These are phyloP conservation scores for Brienomyrus longianalis DNA, from an alignment of 2,113 vertebrate species.

Conservation along the genomic window DNA sequence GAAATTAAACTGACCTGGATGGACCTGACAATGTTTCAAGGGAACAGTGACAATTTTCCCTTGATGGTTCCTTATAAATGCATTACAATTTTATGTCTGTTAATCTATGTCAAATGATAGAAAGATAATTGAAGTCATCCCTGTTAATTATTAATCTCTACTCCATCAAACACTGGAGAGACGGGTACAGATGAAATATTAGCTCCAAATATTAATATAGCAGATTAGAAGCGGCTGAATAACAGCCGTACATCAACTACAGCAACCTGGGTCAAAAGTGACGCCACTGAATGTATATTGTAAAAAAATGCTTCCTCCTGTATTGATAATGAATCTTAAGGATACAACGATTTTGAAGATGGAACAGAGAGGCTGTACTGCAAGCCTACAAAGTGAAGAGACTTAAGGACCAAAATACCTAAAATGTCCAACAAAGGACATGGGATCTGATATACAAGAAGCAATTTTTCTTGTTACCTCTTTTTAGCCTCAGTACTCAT, in stretches of 20 bases:
- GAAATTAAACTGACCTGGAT: background rate
- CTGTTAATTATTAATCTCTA: background rate
- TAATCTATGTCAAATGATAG: background rate
- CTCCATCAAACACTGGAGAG: background rate
- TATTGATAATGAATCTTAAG: too few species aligned
- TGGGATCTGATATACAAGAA: too few species aligned
- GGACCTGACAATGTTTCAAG: background rate
- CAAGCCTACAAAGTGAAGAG: too few species aligned
- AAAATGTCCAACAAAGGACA: too few species aligned
- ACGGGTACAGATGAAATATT: background rate
- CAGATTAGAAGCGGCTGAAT: background rate
- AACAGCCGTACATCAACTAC: background rate
- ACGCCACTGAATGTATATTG: background rate
- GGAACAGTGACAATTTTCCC: background rate
- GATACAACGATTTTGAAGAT: too few species aligned
- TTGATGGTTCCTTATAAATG: background rate
- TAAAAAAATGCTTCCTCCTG: too few species aligned
- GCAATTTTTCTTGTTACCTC: too few species aligned
- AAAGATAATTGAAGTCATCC: background rate
- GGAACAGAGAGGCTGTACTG: too few species aligned
- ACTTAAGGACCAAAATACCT: too few species aligned
- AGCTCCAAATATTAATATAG: background rate
- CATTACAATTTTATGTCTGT: background rate
- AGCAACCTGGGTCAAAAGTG: background rate
- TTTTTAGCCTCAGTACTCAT: too few species aligned